These are phyloP conservation scores for Baronia brevicornis DNA, from an alignment of 2,888 invertebrate genomes.

Conservation along the genomic window DNA sequence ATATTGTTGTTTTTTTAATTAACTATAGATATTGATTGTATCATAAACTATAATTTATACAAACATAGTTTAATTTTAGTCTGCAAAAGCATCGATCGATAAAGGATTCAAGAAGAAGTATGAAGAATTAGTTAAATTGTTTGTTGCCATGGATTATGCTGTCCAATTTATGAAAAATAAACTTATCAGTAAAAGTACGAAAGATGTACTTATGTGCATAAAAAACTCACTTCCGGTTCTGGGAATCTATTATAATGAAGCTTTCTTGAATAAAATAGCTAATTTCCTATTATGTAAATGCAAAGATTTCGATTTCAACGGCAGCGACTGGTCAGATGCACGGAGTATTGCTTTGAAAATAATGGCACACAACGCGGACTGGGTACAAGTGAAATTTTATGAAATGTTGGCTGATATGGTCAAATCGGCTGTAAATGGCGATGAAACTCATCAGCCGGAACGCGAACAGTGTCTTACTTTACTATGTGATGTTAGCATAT, in stretches of 20 bases:
- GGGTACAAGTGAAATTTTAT: conserved; percentile 74
- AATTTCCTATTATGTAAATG: conserved; percentile 47
- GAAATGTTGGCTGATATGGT: conserved; percentile 70
- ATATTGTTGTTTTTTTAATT: too few relatives aligned
- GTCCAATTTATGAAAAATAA: conserved; percentile 51
- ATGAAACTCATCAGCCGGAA: conserved; percentile 43
- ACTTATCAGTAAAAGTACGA: conserved; percentile 35
- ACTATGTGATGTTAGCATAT: conserved; percentile 71
- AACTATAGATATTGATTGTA: too few relatives aligned
- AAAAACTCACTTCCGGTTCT: conserved; percentile 73
- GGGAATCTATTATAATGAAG: conserved; percentile 75
- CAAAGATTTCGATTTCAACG: conserved; percentile 44
- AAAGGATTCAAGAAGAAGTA: conserved; percentile 60
- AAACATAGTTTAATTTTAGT: conserved; percentile 38
- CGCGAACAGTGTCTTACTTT: conserved; percentile 70
- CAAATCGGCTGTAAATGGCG: conserved; percentile 70
- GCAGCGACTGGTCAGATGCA: conserved; percentile 47
- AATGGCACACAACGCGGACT: conserved; percentile 72
- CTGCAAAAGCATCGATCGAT: conserved; percentile 41
- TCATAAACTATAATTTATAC: too few relatives aligned
- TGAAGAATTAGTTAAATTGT: conserved; percentile 47
- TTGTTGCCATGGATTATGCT: conserved; percentile 50
- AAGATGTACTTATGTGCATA: conserved; percentile 55
- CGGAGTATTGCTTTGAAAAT: conserved; percentile 65
- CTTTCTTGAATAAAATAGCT: conserved; percentile 61